phyloP scores from a whole-genome alignment of 2,113 vertebrate genomes.

The Paracanthobrama guichenoti region DNA sequence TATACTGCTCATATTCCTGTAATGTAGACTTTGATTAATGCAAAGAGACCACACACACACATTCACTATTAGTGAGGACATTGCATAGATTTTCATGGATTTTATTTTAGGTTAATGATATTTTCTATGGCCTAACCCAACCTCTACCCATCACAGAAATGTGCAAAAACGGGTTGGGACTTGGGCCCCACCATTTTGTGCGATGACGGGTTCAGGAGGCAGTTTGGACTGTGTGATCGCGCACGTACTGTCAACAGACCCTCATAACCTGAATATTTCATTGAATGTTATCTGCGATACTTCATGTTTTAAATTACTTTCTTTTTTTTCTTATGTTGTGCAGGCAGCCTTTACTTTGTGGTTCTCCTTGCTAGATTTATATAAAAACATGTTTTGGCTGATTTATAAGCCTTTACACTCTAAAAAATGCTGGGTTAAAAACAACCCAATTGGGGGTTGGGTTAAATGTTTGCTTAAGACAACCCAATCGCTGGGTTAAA shows the following conservation, averaged over 20 bases:
- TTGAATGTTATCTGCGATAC: neutral
- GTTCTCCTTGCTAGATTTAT: constrained; percentile 55
- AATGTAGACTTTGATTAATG: neutral
- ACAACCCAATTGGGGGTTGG: too few species aligned
- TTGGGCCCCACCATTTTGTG: constrained; percentile 90
- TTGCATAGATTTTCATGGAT: too few species aligned
- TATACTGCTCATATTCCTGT: neutral
- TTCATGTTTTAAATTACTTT: neutral
- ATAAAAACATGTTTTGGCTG: too few species aligned
- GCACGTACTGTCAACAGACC: constrained; percentile 63
- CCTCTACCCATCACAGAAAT: too few species aligned
- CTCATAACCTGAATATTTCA: neutral
- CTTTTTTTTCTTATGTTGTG: neutral
- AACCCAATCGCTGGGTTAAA: too few species aligned
- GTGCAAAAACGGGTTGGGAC: too few species aligned
- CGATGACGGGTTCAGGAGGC: constrained; percentile 81
- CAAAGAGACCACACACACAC: neutral
- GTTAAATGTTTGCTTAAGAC: too few species aligned
- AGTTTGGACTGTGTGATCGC: constrained; percentile 84
- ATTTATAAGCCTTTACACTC: too few species aligned
- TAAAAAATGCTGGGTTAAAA: too few species aligned
- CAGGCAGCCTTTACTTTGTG: constrained; percentile 63
- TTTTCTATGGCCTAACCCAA: too few species aligned
- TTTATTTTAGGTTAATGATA: too few species aligned
- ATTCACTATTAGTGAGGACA: too few species aligned